Evolutionary conservation across 2,797 vertebrate species (phyloP), one percentile per base, ranked within the genome.

Genomic region (Steatocranus sp.): DNA sequence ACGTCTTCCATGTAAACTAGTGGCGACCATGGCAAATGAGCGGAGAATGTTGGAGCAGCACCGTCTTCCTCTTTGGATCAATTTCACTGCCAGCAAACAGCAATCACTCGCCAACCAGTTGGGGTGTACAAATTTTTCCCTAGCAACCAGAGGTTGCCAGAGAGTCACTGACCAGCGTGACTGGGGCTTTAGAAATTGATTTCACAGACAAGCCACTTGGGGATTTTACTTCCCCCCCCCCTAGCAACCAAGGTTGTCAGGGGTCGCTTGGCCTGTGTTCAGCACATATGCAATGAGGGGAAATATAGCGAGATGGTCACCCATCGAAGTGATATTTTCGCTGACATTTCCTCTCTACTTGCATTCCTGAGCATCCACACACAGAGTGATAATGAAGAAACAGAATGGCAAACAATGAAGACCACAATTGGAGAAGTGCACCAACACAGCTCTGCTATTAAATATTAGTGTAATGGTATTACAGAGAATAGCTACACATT

Each of bases 291-390:
- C 41, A 43, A 73, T 27, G 15, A 41, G 66, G 63, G 38, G 23
- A 48, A 70, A 46, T 70, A 46, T 27, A 46, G 17, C 10, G 4
- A 15, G 23, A 73, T 48, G 68, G 41, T 48, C 41, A 2, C 15
- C 38, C 15, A 8, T 48, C 3, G 4, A 48, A 73, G 43, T 73
- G 4, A 70, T 46, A 46, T 70, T 48, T 48, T 73, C 10, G 0
- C 41, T 73, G 15, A 73, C 68, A 46, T 73, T 73, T 73, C 66
- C 25, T 30, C 25, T 73, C 41, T 46, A 70, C 66, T 70, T 70
- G 66, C 23, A 27, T 70, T 41, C 15, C 43, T 48, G 41, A 73
- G 68, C 41, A 48, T 73, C 68, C 41, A 30, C 7, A 12, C 68
- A 73, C 17, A 73, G 9, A 73, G 41, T 48, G 41, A 48, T 48